These are phyloP conservation scores for Platorchestia sp. DNA, from an alignment of 1,140 invertebrate species.

Conservation along the genomic window DNA sequence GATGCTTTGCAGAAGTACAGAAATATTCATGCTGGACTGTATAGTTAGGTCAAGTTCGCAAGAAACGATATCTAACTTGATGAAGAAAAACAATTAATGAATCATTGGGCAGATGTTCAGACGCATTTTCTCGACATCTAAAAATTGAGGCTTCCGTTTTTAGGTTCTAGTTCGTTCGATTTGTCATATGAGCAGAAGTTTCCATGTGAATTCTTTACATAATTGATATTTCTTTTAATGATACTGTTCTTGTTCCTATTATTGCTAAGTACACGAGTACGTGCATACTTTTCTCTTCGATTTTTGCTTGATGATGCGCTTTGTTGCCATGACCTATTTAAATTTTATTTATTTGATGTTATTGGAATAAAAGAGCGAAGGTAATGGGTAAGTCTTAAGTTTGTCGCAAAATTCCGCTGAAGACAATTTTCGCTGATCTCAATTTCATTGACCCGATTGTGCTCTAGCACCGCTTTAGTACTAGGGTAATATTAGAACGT, in stretches of 20 bases:
- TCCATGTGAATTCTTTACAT: neutral
- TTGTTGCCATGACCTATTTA: neutral
- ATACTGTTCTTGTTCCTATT: neutral
- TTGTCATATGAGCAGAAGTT: neutral
- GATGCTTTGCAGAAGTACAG: neutral
- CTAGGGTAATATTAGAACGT: neutral
- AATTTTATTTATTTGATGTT: neutral
- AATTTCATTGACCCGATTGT: neutral
- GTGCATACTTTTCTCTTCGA: neutral
- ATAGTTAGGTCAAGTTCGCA: neutral
- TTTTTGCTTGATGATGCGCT: neutral
- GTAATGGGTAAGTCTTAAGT: neutral
- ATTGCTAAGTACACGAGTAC: neutral
- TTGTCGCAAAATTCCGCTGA: neutral
- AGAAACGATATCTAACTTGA: neutral
- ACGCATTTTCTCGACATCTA: neutral
- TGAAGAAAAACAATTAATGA: neutral
- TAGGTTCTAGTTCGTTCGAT: neutral
- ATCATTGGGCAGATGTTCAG: neutral
- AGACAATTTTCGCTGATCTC: neutral
- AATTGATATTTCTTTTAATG: neutral
- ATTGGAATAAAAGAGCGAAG: neutral
- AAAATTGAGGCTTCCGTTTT: neutral
- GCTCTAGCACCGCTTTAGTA: neutral
- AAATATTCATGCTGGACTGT: neutral